phyloP scores from a whole-genome alignment of 2,888 invertebrate species.

The Lasioglossum oenotherae region DNA sequence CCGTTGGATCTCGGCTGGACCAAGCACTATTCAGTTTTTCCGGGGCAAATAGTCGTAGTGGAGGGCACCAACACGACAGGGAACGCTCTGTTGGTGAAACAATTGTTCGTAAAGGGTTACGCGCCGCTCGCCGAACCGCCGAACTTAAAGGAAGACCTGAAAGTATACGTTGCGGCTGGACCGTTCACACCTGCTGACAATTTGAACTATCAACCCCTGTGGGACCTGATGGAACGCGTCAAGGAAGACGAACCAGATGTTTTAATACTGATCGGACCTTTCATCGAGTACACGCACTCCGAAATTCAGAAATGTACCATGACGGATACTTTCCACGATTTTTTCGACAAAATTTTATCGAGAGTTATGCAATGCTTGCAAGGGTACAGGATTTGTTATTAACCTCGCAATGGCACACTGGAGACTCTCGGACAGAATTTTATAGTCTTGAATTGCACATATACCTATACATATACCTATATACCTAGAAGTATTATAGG shows the following conservation, averaged over 20 bases:
- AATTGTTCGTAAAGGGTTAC: slow-evolving; percentile 87
- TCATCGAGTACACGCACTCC: slow-evolving; percentile 90
- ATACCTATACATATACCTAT: too few relatives aligned
- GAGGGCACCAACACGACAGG: slow-evolving; percentile 91
- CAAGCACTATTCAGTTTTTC: slow-evolving; percentile 89
- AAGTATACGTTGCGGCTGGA: slow-evolving; percentile 91
- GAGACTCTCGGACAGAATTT: not conserved
- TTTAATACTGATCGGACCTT: slow-evolving; percentile 93
- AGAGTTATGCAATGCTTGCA: slow-evolving; percentile 88
- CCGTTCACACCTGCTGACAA: slow-evolving; percentile 93
- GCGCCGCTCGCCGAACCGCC: slow-evolving; percentile 83
- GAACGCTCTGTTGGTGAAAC: slow-evolving; percentile 88
- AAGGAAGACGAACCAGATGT: slow-evolving; percentile 90
- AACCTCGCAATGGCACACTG: not conserved
- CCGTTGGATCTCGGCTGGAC: slow-evolving; percentile 85
- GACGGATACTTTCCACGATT: slow-evolving; percentile 89
- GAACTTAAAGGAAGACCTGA: slow-evolving; percentile 81
- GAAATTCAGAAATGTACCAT: slow-evolving; percentile 87
- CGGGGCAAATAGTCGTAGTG: slow-evolving; percentile 92
- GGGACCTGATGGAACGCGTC: slow-evolving; percentile 90
- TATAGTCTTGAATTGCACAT: not conserved
- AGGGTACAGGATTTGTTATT: slow-evolving; percentile 84
- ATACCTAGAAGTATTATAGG: not conserved
- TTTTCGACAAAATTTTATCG: slow-evolving; percentile 90
- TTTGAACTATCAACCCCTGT: slow-evolving; percentile 92